These are phyloP conservation scores for Brachionus calyciflorus DNA, from an alignment of 1,140 invertebrate species.

Conservation along the genomic window DNA sequence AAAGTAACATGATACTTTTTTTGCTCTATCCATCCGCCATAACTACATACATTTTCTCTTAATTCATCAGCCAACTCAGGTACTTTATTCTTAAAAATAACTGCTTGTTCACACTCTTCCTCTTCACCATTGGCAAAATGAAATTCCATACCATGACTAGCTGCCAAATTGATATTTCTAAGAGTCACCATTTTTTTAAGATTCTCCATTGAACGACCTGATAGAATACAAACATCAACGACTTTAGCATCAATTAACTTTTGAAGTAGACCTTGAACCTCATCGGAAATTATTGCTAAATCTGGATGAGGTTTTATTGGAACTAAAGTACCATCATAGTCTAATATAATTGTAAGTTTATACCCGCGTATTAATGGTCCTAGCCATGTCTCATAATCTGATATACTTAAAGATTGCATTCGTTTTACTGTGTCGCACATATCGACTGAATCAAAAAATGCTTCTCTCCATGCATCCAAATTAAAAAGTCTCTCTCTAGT, in stretches of 20 bases:
- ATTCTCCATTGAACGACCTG: not conserved
- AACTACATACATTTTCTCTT: conserved; percentile 77
- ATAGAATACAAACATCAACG: not conserved
- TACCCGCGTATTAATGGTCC: conserved; percentile 69
- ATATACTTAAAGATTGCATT: not conserved
- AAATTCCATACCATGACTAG: conserved; percentile 84
- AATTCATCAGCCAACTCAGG: conserved; percentile 72
- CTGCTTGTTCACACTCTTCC: conserved; percentile 67
- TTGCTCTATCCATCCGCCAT: conserved; percentile 86
- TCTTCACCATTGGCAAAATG: conserved; percentile 82
- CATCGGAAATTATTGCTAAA: conserved; percentile 74
- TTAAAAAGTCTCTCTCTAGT: conserved; percentile 72
- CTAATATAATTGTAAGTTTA: conserved; percentile 75
- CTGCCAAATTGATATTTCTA: conserved; percentile 52
- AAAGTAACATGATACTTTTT: conserved; percentile 81
- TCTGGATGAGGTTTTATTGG: conserved; percentile 84
- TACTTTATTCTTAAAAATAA: conserved; percentile 64
- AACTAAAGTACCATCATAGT: conserved; percentile 83
- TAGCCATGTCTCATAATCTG: conserved; percentile 1
- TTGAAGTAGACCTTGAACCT: conserved; percentile 65
- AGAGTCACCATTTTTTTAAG: not conserved
- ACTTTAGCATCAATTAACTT: not conserved
- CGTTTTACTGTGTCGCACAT: conserved; percentile 47
- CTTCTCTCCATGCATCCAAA: conserved; percentile 82
- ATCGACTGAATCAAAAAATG: conserved; percentile 67